Evolutionary conservation across 2,888 invertebrate species (phyloP), one percentile per base, ranked within the genome.

Genomic region (Pachliopta kotzebuea): DNA sequence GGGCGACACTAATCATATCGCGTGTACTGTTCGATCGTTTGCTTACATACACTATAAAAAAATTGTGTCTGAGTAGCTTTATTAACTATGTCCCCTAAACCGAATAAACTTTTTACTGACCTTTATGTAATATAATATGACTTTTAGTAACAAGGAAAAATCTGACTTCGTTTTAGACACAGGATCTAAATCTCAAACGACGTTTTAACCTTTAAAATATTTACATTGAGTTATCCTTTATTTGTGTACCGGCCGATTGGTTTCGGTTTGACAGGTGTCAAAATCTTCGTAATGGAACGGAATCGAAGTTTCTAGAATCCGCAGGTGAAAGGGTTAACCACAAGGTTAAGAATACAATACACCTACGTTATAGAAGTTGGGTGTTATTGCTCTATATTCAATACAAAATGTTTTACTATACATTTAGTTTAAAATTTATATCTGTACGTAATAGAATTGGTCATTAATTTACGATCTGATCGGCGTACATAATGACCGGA

Each of bases 291-390:
- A 57, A 37, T 50, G 20, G 42, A 58, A 26, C 63, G 53, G 24
- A 50, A n/a, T 57, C 59, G 64, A 74, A 74, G 65, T 68, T 69
- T 73, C 73, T 70, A 72, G 72, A 73, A 69, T 54, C 56, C 65
- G 62, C 67, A 49, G 68, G 74, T 72, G 74, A 74, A 74, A 74
- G 74, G 74, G 70, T 63, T 60, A 62, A 65, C 61, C 64, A 65
- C 74, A 74, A 74, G 72, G 74, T 69, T 73, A 71, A 68, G 69
- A 69, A 68, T 66, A 66, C 65, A 66, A 66, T 66, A 66, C 65
- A 58, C 62, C 65, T 59, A 65, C 58, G 58, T 23, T 20, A 55
- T 49, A 54, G 24, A 20, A 21, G 58, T 62, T 66, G 42, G 45
- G 31, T 59, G 65, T 66, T 66, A 62, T 66, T 62, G 65, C 58